Percentiles rank a stretch among this genome's conserved stretches.
These are phyloP conservation scores for Callyntrura sp. DNA, from an alignment of 2,888 invertebrate genomes.

Conservation along the genomic window DNA sequence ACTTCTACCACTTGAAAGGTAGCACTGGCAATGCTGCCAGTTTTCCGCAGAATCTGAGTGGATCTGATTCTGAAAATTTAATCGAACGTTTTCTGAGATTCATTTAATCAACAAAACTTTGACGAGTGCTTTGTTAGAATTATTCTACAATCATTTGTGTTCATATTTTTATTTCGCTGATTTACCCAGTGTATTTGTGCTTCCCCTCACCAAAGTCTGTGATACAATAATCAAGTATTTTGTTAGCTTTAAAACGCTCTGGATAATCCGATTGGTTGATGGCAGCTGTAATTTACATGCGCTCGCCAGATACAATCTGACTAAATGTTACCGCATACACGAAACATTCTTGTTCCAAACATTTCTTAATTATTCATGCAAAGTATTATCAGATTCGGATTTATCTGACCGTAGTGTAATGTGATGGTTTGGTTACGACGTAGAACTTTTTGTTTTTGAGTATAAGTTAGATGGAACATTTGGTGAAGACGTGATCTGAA, in stretches of 20 bases:
- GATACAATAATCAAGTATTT: not conserved
- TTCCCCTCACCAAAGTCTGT: not conserved
- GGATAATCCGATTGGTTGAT: not conserved
- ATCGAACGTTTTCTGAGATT: not conserved
- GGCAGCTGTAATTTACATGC: conserved; percentile 13
- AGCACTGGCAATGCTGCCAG: conserved; percentile 16
- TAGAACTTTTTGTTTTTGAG: not conserved
- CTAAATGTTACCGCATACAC: not conserved
- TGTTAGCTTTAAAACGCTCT: conserved; percentile 10
- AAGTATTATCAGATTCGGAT: not conserved
- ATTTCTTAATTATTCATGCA: not conserved
- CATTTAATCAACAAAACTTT: not conserved
- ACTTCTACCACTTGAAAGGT: not conserved
- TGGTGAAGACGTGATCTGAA: not conserved
- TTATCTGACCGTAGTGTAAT: conserved; percentile 23
- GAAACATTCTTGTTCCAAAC: not conserved
- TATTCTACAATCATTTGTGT: not conserved
- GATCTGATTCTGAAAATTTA: not conserved
- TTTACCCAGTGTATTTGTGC: not conserved
- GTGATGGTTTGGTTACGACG: conserved; percentile 5
- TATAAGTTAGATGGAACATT: no score
- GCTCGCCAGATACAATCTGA: not conserved
- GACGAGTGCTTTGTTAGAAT: not conserved
- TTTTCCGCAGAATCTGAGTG: conserved; percentile 2
- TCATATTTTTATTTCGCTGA: not conserved